phyloP scores from a whole-genome alignment of 2,797 vertebrate genomes.

The Orientallactaga sibirica region DNA sequence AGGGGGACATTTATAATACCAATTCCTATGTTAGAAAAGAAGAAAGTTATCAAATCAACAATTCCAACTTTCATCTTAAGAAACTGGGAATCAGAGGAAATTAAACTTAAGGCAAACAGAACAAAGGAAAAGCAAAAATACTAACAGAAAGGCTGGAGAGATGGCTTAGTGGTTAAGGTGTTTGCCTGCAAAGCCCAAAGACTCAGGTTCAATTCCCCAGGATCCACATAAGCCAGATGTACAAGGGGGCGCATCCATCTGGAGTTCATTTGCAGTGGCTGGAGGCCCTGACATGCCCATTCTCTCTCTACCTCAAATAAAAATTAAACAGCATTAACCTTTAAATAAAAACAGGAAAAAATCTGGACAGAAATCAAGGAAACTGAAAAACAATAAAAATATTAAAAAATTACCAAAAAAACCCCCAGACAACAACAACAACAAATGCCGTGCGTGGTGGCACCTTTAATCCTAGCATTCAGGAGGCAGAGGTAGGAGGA shows the following conservation, averaged over 20 bases:
- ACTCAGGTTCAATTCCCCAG: too few species aligned
- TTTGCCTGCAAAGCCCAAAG: too few species aligned
- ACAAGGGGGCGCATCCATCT: too few species aligned
- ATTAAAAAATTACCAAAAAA: background rate
- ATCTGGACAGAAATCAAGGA: slow-evolving; percentile 10
- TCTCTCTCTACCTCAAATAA: background rate
- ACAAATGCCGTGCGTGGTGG: too few species aligned
- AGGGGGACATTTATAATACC: background rate
- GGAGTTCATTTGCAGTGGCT: too few species aligned
- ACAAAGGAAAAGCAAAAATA: background rate
- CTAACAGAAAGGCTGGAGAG: background rate
- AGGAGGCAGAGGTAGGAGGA: too few species aligned
- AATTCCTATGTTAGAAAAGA: slow-evolving; percentile 17
- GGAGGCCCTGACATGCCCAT: too few species aligned
- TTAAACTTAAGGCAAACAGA: background rate
- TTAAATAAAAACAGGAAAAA: background rate
- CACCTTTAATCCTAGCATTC: too few species aligned
- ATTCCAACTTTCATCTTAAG: background rate
- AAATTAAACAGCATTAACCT: too few species aligned
- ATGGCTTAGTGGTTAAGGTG: too few species aligned
- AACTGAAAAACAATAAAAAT: background rate
- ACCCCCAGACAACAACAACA: too few species aligned
- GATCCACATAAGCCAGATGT: too few species aligned
- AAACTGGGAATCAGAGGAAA: slow-evolving; percentile 51
- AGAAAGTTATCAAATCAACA: background rate